Conservation (phyloP, 1,140 invertebrate species). For the Ostrea denselamellosa region DNA sequence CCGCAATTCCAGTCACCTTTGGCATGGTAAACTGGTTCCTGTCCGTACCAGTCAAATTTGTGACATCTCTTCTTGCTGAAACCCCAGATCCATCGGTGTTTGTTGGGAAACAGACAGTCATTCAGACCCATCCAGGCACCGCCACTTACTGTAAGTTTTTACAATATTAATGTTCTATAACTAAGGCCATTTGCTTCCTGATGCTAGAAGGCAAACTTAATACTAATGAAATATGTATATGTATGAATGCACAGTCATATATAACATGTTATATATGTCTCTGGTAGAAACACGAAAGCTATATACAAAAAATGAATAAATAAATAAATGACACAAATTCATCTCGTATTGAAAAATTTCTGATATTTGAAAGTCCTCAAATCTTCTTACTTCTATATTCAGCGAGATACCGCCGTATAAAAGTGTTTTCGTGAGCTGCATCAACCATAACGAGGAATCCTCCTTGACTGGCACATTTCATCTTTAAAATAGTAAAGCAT, state of each 20-base stretch:
- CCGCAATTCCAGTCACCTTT: slow-evolving; percentile 30
- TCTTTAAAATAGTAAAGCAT: background rate
- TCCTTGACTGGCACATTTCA: slow-evolving; percentile 37
- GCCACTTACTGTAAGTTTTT: background rate
- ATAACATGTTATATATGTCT: background rate
- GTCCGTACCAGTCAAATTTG: slow-evolving; percentile 17
- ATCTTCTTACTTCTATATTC: background rate
- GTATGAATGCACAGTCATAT: background rate
- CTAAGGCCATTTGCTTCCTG: background rate
- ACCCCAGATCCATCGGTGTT: slow-evolving; percentile 34
- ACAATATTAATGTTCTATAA: background rate
- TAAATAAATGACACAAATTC: background rate
- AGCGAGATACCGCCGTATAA: background rate
- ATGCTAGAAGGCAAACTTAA: background rate
- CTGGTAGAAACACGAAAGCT: background rate
- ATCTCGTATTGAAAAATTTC: background rate
- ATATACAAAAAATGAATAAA: background rate
- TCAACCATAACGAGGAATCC: slow-evolving; percentile 13
- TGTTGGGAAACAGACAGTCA: slow-evolving; percentile 21
- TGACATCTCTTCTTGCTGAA: slow-evolving; percentile 18
- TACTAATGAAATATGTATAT: background rate
- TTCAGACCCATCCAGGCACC: slow-evolving; percentile 28
- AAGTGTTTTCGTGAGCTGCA: slow-evolving; percentile 34
- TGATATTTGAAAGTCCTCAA: background rate
- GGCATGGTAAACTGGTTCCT: slow-evolving; percentile 8